Evolutionary conservation across 2,797 vertebrate species (phyloP).

Genomic region (Peromyscus eremicus): DNA sequence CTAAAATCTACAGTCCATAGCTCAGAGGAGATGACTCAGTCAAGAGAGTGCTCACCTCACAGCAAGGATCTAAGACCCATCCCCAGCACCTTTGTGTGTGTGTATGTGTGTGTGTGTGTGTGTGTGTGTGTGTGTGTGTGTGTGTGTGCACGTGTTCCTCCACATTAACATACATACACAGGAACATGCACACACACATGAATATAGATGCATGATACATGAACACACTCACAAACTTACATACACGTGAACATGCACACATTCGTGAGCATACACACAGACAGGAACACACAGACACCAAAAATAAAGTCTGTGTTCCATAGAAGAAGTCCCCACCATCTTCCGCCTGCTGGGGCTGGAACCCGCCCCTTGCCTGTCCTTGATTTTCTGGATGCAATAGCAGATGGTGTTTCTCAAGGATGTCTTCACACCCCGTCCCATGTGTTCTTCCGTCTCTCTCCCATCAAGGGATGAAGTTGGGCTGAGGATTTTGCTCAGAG

Average conservation of each 20-base stretch:
- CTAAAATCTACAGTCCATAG: no score
- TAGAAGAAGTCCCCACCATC: not conserved
- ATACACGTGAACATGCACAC: not conserved
- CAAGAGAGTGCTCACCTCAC: not conserved
- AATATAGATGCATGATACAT: not conserved
- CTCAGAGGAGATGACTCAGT: not conserved
- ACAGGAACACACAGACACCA: not conserved
- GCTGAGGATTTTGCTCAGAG: not conserved
- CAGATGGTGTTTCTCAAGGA: not conserved
- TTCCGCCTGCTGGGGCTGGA: not conserved
- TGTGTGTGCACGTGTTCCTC: not conserved
- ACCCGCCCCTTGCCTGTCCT: not conserved
- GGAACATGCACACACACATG: not conserved
- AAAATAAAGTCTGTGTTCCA: not conserved
- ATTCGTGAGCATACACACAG: not conserved
- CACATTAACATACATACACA: not conserved
- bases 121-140: no score
- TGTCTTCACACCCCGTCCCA: not conserved
- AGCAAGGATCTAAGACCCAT: not conserved
- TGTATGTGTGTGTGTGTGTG: no score
- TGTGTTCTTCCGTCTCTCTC: not conserved
- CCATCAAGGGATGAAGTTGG: not conserved
- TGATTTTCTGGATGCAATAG: not conserved
- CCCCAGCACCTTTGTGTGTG: not conserved
- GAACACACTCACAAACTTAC: not conserved